Evolutionary conservation across 2,888 invertebrate species (phyloP).

Genomic region (Eupithecia insigniata): DNA sequence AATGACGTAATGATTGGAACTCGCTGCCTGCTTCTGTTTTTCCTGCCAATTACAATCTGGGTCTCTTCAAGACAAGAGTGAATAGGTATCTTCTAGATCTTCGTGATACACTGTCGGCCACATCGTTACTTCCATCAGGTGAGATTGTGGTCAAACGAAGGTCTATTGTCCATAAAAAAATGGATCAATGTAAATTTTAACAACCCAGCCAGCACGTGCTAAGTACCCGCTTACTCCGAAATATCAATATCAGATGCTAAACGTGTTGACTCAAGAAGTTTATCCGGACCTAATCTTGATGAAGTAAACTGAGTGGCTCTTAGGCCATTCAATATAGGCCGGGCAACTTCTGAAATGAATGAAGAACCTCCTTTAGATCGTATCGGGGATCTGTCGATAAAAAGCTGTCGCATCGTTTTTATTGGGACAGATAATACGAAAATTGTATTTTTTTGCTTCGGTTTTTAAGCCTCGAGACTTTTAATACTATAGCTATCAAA

Average conservation of each 20-base stretch:
- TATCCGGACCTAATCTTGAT: conserved; percentile 27
- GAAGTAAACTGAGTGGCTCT: conserved; percentile 29
- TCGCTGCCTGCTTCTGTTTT: too few species aligned
- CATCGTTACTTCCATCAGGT: too few species aligned
- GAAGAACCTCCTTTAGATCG: conserved; percentile 13
- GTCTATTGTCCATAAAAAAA: too few species aligned
- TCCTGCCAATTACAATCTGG: too few species aligned
- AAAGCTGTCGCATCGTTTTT: conserved; percentile 12
- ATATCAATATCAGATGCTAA: conserved; percentile 17
- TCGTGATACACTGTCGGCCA: too few species aligned
- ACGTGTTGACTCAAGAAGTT: conserved; percentile 18
- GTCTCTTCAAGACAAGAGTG: too few species aligned
- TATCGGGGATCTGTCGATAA: conserved; percentile 10
- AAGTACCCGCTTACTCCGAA: not conserved
- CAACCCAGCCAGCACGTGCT: not conserved
- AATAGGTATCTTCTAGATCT: too few species aligned
- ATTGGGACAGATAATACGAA: conserved; percentile 31
- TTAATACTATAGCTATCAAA: not conserved
- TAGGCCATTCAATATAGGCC: not conserved
- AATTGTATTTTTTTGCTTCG: conserved; percentile 13
- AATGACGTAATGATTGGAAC: too few species aligned
- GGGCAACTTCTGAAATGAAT: conserved; percentile 12
- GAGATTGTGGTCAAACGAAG: too few species aligned
- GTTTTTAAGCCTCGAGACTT: not conserved
- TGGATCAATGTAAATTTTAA: not conserved